phyloP scores from a whole-genome alignment of 2,888 invertebrate genomes.

The Drosophila helvetica region DNA sequence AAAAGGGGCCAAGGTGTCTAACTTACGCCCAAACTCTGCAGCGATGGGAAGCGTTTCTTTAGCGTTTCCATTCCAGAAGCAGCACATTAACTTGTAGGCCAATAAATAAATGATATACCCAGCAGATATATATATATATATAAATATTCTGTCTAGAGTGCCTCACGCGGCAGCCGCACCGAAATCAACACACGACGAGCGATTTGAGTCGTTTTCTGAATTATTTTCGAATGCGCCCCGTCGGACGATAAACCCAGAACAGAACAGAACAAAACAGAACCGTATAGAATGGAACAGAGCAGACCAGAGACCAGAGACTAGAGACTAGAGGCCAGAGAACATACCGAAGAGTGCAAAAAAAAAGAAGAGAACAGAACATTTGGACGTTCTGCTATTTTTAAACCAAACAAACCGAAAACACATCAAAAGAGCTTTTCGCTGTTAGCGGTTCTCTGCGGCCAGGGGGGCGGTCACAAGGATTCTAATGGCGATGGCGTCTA shows the following conservation, averaged over 20 bases:
- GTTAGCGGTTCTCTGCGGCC: not conserved
- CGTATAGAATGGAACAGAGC: conserved; percentile 21
- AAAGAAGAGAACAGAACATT: conserved; percentile 65
- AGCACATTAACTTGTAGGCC: conserved; percentile 36
- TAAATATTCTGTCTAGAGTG: conserved; percentile 45
- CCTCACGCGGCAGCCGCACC: conserved; percentile 51
- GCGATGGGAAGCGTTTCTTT: conserved; percentile 85
- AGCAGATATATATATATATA: conserved; percentile 33
- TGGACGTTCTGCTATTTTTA: conserved; percentile 68
- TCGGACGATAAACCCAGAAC: conserved; percentile 23
- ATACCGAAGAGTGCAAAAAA: conserved; percentile 25
- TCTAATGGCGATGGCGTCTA: not conserved
- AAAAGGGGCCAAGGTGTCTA: conserved; percentile 34
- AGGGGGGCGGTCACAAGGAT: not conserved
- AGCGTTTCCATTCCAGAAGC: conserved; percentile 79
- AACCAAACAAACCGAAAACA: conserved; percentile 52
- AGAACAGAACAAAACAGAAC: conserved; percentile 18
- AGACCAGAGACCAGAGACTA: conserved; percentile 11
- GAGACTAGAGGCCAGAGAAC: conserved; percentile 3
- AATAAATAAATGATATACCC: conserved; percentile 28
- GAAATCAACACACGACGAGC: conserved; percentile 62
- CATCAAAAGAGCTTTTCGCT: conserved; percentile 58
- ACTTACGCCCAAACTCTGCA: conserved; percentile 85
- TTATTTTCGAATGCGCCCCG: conserved; percentile 66
- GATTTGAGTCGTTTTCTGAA: conserved; percentile 78